phyloP scores from a whole-genome alignment of 2,888 invertebrate species.

The Drosophila tanythrix region DNA sequence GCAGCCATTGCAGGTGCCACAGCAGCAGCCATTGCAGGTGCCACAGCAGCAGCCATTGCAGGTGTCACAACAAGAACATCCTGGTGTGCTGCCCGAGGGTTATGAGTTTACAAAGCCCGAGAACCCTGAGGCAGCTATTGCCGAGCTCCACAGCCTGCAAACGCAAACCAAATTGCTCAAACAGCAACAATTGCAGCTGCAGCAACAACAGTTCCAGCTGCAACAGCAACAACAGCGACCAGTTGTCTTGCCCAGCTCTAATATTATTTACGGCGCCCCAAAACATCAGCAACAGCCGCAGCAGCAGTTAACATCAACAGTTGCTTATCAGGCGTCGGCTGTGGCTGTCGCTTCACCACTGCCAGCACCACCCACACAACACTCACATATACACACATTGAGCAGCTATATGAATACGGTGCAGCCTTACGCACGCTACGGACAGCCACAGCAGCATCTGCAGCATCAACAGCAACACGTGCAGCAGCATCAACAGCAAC shows the following conservation, averaged over 20 bases:
- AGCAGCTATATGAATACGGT: slow-evolving; percentile 78
- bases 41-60: slow-evolving; percentile 22
- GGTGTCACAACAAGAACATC: slow-evolving; percentile 28
- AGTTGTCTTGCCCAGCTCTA: slow-evolving; percentile 4
- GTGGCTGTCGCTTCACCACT: slow-evolving; percentile 24
- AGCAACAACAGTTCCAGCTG: slow-evolving; percentile 24
- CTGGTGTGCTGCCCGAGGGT: slow-evolving; percentile 65
- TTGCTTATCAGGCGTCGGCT: slow-evolving; percentile 19
- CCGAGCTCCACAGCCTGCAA: slow-evolving; percentile 76
- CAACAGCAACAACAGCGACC: slow-evolving; percentile 33
- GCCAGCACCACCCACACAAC: slow-evolving; percentile 60
- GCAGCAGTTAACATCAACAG: slow-evolving; percentile 20
- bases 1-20: slow-evolving; percentile 23
- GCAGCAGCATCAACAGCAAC: slow-evolving; percentile 43
- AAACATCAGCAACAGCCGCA: slow-evolving; percentile 51
- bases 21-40: slow-evolving; percentile 19
- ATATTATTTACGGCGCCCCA: slow-evolving; percentile 60
- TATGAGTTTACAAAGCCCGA: slow-evolving; percentile 76
- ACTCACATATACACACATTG: slow-evolving; percentile 67
- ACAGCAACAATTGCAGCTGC: slow-evolving; percentile 42
- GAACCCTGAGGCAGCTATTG: slow-evolving; percentile 75
- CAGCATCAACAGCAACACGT: slow-evolving; percentile 32
- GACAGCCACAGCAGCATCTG: slow-evolving; percentile 48
- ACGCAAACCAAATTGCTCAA: slow-evolving; percentile 65
- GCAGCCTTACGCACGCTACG: slow-evolving; percentile 77